Percentiles rank a stretch among this genome's conserved stretches.
Conservation (phyloP, 2,113 vertebrate species). For the Tretioscincus oriximinensis region DNA sequence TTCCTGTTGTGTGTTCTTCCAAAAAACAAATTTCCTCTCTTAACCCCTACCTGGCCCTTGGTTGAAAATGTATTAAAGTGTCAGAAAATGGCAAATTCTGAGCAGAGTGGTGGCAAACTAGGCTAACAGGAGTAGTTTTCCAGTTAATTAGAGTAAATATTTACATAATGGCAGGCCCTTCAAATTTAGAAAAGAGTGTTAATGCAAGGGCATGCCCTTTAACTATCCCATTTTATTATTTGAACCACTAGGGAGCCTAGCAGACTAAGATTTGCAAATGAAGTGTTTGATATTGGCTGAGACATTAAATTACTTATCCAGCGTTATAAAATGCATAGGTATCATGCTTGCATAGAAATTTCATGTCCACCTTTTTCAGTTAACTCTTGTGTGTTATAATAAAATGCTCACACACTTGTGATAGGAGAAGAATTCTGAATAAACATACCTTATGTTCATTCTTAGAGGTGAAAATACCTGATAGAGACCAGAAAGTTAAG, state of each 20-base stretch:
- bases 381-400: slow-evolving; percentile 54
- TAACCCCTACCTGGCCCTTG: background rate
- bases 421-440: background rate
- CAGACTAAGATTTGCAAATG: slow-evolving; percentile 78
- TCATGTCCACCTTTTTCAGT: slow-evolving; percentile 57
- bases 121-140: slow-evolving; percentile 67
- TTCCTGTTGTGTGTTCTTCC: background rate
- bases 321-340: slow-evolving; percentile 72
- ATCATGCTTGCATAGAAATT: slow-evolving; percentile 68
- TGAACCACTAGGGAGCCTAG: slow-evolving; percentile 67
- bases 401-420: background rate
- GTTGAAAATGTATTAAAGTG: slow-evolving; percentile 19
- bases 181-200: slow-evolving; percentile 75
- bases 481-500: too few species aligned
- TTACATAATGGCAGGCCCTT: slow-evolving; percentile 71
- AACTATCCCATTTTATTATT: slow-evolving; percentile 78
- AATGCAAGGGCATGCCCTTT: slow-evolving; percentile 79
- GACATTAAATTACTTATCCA: slow-evolving; percentile 75
- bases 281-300: slow-evolving; percentile 78
- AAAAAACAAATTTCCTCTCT: slow-evolving; percentile 20
- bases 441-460: too few species aligned
- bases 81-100: slow-evolving; percentile 48
- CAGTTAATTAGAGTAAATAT: slow-evolving; percentile 80
- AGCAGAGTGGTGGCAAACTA: slow-evolving; percentile 60
- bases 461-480: too few species aligned